phyloP scores from a whole-genome alignment of 2,888 invertebrate genomes.

The Thysanoteuthis rhombus region DNA sequence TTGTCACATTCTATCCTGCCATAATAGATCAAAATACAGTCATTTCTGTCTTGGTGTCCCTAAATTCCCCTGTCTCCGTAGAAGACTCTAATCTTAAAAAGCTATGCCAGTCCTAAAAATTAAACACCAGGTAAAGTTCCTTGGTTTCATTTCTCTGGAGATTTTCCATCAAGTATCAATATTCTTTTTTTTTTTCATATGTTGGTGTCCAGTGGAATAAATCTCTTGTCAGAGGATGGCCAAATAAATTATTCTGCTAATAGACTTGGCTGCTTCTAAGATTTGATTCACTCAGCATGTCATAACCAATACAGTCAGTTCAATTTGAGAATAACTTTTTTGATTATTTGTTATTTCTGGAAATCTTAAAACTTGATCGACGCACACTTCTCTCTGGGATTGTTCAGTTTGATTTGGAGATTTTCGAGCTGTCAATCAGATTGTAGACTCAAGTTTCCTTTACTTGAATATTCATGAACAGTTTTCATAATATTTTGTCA shows the following conservation, averaged over 20 bases:
- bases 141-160: background rate
- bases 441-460: no score
- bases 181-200: background rate
- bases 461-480: no score
- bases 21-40: background rate
- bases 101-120: background rate
- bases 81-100: background rate
- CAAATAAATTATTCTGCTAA: background rate
- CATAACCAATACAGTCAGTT: background rate
- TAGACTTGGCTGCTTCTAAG: background rate
- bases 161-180: background rate
- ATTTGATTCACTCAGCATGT: background rate
- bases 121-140: background rate
- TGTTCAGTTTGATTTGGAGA: no score
- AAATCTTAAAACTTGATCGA: background rate
- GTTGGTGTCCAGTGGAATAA: background rate
- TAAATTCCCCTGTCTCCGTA: background rate
- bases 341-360: background rate
- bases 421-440: no score
- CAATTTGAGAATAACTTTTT: background rate
- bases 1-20: background rate
- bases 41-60: background rate
- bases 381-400: no score
- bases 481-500: no score
- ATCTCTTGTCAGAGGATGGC: background rate